These are phyloP conservation scores for Rhinolophus sinicus DNA, from an alignment of 2,113 vertebrate genomes.

Conservation along the genomic window DNA sequence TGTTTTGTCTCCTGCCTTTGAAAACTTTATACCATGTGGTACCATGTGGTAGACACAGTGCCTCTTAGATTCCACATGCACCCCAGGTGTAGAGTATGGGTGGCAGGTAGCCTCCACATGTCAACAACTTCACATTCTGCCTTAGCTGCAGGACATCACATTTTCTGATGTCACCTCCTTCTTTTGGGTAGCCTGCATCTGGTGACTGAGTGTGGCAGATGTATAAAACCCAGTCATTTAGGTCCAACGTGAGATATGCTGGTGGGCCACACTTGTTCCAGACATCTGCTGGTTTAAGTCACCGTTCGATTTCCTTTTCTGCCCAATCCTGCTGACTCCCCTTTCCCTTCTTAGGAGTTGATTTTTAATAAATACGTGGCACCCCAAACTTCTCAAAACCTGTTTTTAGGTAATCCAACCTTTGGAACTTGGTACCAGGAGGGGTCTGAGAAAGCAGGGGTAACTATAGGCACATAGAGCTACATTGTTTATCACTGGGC, in stretches of 20 bases:
- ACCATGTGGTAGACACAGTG: neutral
- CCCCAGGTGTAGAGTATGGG: neutral
- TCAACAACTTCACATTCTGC: neutral
- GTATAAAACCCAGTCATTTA: neutral
- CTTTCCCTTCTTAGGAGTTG: neutral
- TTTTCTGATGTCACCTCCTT: neutral
- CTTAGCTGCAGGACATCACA: neutral
- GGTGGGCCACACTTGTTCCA: neutral
- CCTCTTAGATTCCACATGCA: neutral
- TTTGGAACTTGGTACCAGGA: neutral
- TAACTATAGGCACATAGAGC: neutral
- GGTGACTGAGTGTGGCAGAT: neutral
- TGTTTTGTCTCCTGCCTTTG: neutral
- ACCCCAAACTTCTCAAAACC: neutral
- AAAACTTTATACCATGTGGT: neutral
- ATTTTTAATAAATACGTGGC: neutral
- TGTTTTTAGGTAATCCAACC: neutral
- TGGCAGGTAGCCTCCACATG: neutral
- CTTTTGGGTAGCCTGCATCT: neutral
- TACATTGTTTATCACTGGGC: neutral
- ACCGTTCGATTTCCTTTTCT: neutral
- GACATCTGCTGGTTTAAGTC: neutral
- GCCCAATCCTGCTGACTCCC: neutral
- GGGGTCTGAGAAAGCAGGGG: neutral
- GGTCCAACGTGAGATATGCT: neutral